These are phyloP conservation scores for Drosophila orena DNA, from an alignment of 1,140 invertebrate genomes.

Conservation along the genomic window DNA sequence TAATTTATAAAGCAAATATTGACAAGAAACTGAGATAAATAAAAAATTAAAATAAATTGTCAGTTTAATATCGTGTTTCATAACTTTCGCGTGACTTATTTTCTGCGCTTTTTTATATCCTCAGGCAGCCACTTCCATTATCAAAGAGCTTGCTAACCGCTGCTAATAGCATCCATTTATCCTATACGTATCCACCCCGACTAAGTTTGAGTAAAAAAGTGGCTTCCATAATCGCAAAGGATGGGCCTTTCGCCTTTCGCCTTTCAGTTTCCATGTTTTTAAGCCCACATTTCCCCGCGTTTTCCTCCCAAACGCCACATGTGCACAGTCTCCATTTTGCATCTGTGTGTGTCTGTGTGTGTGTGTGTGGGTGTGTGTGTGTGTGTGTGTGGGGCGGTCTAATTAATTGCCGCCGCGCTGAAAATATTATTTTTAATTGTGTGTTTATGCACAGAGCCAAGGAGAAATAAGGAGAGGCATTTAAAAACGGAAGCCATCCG, in stretches of 20 bases:
- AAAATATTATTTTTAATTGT: slow-evolving; percentile 84
- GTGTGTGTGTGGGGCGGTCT: slow-evolving; percentile 35
- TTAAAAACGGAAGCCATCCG: slow-evolving; percentile 32
- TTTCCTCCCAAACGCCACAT: slow-evolving; percentile 22
- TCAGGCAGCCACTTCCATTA: slow-evolving; percentile 30
- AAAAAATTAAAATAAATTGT: slow-evolving; percentile 6
- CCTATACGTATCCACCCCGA: neutral
- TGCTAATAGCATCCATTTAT: slow-evolving; percentile 57
- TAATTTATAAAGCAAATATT: neutral
- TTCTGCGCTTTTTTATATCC: slow-evolving; percentile 4
- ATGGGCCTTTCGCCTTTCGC: slow-evolving; percentile 8
- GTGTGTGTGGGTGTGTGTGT: slow-evolving; percentile 27
- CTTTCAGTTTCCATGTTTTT: neutral
- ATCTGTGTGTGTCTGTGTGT: slow-evolving; percentile 30
- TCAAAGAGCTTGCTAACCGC: slow-evolving; percentile 32
- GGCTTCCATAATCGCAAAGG: slow-evolving; percentile 39
- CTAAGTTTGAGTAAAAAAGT: slow-evolving; percentile 33
- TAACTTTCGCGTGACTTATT: slow-evolving; percentile 5
- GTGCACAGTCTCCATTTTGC: slow-evolving; percentile 42
- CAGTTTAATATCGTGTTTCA: neutral
- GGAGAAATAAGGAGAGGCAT: slow-evolving; percentile 18
- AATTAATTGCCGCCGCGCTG: slow-evolving; percentile 83
- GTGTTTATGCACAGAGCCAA: slow-evolving; percentile 65
- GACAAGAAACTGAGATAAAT: neutral
- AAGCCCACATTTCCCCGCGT: slow-evolving; percentile 4